Base-by-base conservation (phyloP, 2,888 invertebrate species). In the Folsomia candida region DNA sequence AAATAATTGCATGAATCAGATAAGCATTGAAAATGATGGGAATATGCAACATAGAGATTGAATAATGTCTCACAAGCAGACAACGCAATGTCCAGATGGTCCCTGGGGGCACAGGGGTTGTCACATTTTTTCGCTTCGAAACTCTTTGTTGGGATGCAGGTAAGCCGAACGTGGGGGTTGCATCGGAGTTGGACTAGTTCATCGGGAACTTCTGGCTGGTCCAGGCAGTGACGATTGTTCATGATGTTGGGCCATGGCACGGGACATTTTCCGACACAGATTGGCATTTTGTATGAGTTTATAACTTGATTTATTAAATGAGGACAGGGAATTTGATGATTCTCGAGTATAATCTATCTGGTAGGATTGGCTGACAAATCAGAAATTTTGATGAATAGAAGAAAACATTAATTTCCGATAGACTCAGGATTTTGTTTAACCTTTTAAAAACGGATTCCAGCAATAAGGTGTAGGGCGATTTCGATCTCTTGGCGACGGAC, bases 91-190 rank as follows among this genome's bases (percentile, higher is more conserved):
- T 77, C 79, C 57, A 79, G 61, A n/a, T 75, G 62, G 63, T 79
- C 79, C 28, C 68, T 62, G 3, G 79, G 76, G 59, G 77, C 77
- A 65, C 79, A 79, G 0, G 76, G 75, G 57, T 78, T 76, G 11
- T 68, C 70, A 51, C 76, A 76, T 18, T 69, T 68, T 57, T 78
- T 79, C 2, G 74, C 68, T 60, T 74, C 60, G 28, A 60, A 74
- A n/a, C 70, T 71, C 28, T 77, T 79, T 1, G 77, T 79, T 3
- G 54, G 54, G n/a, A 77, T 70, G 24, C 67, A 72, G 20, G 72
- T 27, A 4, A 77, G 67, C 2, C 74, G 68, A 24, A 74, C 69
- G 51, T 69, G 77, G 60, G 76, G 77, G 72, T 24, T 74, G 58
- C 20, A 79, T 65, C 76, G 69, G 66, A 79, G 70, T 2, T 75